Conservation (phyloP, 2,888 invertebrate species). For the Lacanobia wlatinum region DNA sequence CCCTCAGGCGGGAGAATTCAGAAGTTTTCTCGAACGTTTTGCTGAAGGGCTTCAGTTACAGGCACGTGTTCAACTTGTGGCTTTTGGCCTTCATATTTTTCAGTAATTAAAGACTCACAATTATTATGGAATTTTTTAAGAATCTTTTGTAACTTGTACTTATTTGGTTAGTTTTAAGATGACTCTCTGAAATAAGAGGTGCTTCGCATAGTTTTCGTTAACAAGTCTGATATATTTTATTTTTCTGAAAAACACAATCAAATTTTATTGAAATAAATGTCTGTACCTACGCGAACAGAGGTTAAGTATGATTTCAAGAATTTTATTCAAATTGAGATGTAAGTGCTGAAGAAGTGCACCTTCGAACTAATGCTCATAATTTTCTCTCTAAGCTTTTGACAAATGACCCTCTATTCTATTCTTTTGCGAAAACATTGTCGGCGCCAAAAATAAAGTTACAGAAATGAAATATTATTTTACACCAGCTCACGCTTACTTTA, state of each 20-base stretch:
- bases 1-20: not conserved
- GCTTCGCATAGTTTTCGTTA: no score
- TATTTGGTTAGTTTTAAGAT: not conserved
- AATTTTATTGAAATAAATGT: conserved; percentile 9
- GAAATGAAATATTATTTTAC: conserved; percentile 11
- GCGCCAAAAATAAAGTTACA: conserved; percentile 16
- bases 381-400: conserved; percentile 9
- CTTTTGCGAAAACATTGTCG: not conserved
- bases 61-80: conserved; percentile 36
- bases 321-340: conserved; percentile 27
- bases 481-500: not conserved
- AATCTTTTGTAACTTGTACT: not conserved
- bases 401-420: conserved; percentile 29
- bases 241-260: not conserved
- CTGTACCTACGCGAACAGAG: not conserved
- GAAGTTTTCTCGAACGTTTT: conserved; percentile 9
- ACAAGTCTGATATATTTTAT: not conserved
- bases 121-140: no score
- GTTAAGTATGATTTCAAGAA: conserved; percentile 21
- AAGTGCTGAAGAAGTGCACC: conserved; percentile 26
- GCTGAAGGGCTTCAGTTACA: conserved; percentile 19
- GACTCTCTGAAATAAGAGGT: not conserved
- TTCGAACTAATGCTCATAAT: conserved; percentile 21
- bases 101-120: not conserved
- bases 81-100: not conserved